Evolutionary conservation across 2,797 vertebrate genomes (phyloP).

Genomic region (Lacerta bilineata): DNA sequence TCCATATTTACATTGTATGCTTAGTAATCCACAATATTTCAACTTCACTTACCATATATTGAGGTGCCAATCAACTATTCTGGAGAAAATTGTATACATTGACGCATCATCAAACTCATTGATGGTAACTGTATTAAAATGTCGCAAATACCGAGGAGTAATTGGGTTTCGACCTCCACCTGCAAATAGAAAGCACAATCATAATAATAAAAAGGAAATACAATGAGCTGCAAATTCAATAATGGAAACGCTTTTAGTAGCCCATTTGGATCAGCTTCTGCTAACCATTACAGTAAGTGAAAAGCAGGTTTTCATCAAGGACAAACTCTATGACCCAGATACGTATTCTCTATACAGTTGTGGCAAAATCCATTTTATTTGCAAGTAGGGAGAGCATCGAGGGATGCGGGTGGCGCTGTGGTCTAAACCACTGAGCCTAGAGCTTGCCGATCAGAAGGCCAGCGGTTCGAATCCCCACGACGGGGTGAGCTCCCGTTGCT

Average conservation of each 20-base stretch:
- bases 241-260: neutral
- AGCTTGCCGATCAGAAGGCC: too few species aligned
- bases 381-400: neutral
- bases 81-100: conserved; percentile 93
- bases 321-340: neutral
- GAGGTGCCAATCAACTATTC: conserved; percentile 91
- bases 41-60: conserved; percentile 81
- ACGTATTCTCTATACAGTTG: neutral
- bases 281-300: neutral
- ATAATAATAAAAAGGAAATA: neutral
- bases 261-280: neutral
- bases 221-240: neutral
- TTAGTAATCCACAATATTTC: conserved; percentile 22
- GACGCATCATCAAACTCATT: conserved; percentile 92
- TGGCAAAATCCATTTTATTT: neutral
- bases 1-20: neutral
- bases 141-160: conserved; percentile 88
- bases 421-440: too few species aligned
- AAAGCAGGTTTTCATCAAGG: neutral
- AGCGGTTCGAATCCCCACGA: too few species aligned
- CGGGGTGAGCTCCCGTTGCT: too few species aligned
- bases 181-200: conserved; percentile 66
- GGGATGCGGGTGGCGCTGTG: too few species aligned
- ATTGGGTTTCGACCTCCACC: conserved; percentile 91
- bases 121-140: conserved; percentile 92